These are phyloP conservation scores for Liparis tanakae DNA, from an alignment of 2,797 vertebrate species.

Conservation along the genomic window DNA sequence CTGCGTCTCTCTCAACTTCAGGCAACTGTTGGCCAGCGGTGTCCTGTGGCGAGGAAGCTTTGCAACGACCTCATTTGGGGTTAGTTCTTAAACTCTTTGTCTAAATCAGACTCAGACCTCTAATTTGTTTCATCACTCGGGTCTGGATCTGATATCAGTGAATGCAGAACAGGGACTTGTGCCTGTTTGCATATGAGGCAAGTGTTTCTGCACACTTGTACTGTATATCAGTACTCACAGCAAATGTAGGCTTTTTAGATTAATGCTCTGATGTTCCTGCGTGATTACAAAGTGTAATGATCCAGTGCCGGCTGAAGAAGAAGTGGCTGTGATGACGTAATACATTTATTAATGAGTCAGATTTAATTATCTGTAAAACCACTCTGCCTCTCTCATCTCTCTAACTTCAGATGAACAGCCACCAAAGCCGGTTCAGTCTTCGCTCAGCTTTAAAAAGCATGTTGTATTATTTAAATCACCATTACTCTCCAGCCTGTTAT, in stretches of 20 bases:
- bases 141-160: constrained; percentile 59
- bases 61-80: constrained; percentile 56
- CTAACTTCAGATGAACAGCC: not conserved
- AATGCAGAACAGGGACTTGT: constrained; percentile 55
- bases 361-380: constrained; percentile 38
- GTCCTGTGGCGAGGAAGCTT: constrained; percentile 47
- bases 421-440: not conserved
- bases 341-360: constrained; percentile 29
- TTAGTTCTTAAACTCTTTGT: constrained; percentile 62
- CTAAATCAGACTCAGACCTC: constrained; percentile 70
- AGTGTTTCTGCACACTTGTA: constrained; percentile 27
- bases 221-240: constrained; percentile 26
- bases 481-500: not conserved
- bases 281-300: constrained; percentile 28
- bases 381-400: constrained; percentile 13
- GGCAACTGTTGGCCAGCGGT: constrained; percentile 47
- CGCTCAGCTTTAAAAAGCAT: not conserved
- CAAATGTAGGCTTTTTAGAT: constrained; percentile 18
- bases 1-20: constrained; percentile 16
- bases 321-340: constrained; percentile 8
- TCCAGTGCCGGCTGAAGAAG: constrained; percentile 4
- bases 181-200: constrained; percentile 19
- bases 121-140: constrained; percentile 62
- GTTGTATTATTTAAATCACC: not conserved
- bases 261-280: constrained; percentile 11